These are phyloP conservation scores for Pampus argenteus DNA, from an alignment of 2,797 vertebrate genomes.

Conservation along the genomic window DNA sequence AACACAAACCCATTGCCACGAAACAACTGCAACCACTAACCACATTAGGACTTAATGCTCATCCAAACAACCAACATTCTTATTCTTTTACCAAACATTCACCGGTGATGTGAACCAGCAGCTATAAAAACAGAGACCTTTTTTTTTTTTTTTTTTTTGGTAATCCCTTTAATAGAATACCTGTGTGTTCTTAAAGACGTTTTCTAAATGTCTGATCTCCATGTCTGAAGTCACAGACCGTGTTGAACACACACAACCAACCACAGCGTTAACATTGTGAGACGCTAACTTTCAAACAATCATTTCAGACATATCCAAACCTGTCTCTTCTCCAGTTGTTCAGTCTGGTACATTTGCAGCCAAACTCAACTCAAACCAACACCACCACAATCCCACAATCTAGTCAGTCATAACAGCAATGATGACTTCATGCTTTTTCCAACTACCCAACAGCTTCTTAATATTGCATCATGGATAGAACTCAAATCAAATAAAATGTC, in stretches of 20 bases:
- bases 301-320: conserved; percentile 41
- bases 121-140: conserved; percentile 24
- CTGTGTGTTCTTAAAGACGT: not conserved
- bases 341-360: conserved; percentile 31
- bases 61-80: conserved; percentile 39
- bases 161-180: conserved; percentile 14
- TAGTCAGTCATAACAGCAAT: conserved; percentile 21
- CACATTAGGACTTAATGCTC: conserved; percentile 20
- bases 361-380: not conserved
- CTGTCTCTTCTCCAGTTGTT: conserved; percentile 24
- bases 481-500: too few relatives aligned
- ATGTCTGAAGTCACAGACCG: conserved; percentile 12
- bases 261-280: conserved; percentile 22
- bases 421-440: conserved; percentile 11
- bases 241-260: conserved; percentile 35
- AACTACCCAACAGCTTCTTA: not conserved
- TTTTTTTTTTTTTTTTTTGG: conserved; percentile 35
- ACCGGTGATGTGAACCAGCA: conserved; percentile 27
- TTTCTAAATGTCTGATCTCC: conserved; percentile 34
- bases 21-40: conserved; percentile 22
- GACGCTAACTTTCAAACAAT: conserved; percentile 37
- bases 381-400: conserved; percentile 12
- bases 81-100: conserved; percentile 18
- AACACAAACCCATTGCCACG: conserved; percentile 23
- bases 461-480: not conserved